Base-by-base conservation (phyloP, 2,888 invertebrate species). In the Timema cristinae region DNA sequence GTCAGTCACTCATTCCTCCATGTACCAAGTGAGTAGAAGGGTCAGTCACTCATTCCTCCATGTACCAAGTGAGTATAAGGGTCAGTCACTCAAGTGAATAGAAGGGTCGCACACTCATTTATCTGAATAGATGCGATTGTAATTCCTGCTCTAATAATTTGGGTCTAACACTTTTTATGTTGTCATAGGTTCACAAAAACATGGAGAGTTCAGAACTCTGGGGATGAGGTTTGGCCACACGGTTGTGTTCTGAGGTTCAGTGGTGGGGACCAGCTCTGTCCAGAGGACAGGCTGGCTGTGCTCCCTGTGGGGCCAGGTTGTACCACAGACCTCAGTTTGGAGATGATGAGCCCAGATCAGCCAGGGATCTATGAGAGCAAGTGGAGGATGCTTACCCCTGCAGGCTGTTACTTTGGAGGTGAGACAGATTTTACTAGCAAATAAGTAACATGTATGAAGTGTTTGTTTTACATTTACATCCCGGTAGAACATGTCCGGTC, bases 391-490 rank as follows among this genome's bases (percentile, higher is more conserved):
- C 90, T 91, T 79, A 94, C 95, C 72, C 87, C 93, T 59, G 90
- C 90, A 78, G 96, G 96, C 74, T 89, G 92, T 78, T 94, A 92
- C 83, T 96, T 97, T 86, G 98, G 98, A 82, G 96, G 97, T 95
- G 84, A 81, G 79, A 75, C 72, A 7, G 32, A 32, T 52, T 7
- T 69, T 68, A 51, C 8, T 7, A n/a, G n/a, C n/a, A n/a, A n/a
- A n/a, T n/a, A 13, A n/a, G 16, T 67, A 15, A 47, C 4, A 6
- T 9, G 15, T 16, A 6, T 47, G 15, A 15, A 67, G 16, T 5
- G 6, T 15, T n/a, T 67, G 48, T 67, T 67, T 47, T 66, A 66
- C 32, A 32, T 32, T 13, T 66, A 66, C 16, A 15, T 66, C 32
- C 16, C 4, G n/a, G n/a, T 66, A 66, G 66, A 15, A n/a, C 32